Base-by-base conservation (phyloP, 2,797 vertebrate species). In the Naso thynnoides region DNA sequence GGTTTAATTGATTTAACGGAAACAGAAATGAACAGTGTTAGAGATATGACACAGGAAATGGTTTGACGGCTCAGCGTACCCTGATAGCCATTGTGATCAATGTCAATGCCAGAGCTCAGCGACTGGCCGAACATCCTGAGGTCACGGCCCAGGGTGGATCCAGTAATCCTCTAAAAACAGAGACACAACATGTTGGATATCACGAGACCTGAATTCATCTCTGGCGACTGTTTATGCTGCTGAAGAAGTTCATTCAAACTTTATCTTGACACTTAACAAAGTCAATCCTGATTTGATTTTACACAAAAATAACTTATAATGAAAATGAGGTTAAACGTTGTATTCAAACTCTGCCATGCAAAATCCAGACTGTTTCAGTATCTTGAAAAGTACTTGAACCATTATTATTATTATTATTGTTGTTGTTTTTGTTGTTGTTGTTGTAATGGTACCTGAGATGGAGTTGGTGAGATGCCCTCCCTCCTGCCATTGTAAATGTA, bases 91-190 rank as follows among this genome's bases (percentile, higher is more conserved):
- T 99, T 99, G 82, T 95, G 85, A 81, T 99, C 98, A 14, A 95
- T 90, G 89, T 99, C 98, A 21, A 99, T 88, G 70, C 95, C 95
- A 47, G 96, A 96, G 70, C 95, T 96, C 88, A 99, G 93, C 3
- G 98, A 99, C 62, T 98, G 97, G 67, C 98, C 98, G 66, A 99
- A 99, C 96, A 98, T 99, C 76, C 87, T 93, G 76, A 99, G 92
- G 57, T 93, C 89, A 61, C 80, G 88, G 70, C 96, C 94, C 74
- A 98, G 76, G 21, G 93, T 87, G 38, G 93, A 94, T 45, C 95
- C 97, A 54, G 94, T 91, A 76, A 99, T 97, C 93, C 95, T 97
- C 98, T 99, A 86, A 66, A 78, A 72, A 72, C 33, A 84, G 29
- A 78, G 41, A 72, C 47, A 64, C 18, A 33, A 15, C 6, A 42